phyloP scores from a whole-genome alignment of 2,797 vertebrate genomes.

The Notamacropus eugenii region DNA sequence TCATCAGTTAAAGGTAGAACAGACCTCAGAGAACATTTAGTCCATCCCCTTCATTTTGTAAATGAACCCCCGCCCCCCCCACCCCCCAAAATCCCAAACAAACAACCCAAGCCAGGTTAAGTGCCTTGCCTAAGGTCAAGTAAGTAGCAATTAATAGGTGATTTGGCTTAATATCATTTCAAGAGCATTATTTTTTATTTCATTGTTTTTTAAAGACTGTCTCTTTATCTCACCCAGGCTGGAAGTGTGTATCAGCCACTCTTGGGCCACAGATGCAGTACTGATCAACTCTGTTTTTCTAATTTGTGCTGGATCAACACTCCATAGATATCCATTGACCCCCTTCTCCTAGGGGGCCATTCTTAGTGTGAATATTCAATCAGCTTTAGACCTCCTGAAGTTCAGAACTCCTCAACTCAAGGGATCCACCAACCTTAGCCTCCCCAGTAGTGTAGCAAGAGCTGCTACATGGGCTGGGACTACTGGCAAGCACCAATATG shows the following conservation, averaged over 20 bases:
- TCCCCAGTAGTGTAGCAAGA: neutral
- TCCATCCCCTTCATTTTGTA: neutral
- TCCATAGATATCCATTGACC: neutral
- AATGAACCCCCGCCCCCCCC: neutral
- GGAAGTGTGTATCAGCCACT: neutral
- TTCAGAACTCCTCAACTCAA: neutral
- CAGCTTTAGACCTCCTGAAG: neutral
- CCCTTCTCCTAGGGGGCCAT: neutral
- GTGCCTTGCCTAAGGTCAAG: neutral
- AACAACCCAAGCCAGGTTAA: neutral
- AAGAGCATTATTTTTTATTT: neutral
- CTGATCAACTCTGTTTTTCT: neutral
- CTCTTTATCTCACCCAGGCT: neutral
- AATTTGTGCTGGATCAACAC: neutral
- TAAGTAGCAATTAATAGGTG: neutral
- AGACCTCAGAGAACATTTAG: neutral
- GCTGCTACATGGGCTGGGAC: neutral
- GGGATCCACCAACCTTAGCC: neutral
- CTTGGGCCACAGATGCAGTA: neutral
- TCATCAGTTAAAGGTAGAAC: neutral
- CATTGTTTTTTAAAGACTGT: neutral
- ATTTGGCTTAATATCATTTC: neutral
- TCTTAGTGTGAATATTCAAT: neutral
- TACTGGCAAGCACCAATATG: no score
- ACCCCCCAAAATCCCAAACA: neutral